phyloP scores from a whole-genome alignment of 2,113 vertebrate species.

The Aramus guarauna region DNA sequence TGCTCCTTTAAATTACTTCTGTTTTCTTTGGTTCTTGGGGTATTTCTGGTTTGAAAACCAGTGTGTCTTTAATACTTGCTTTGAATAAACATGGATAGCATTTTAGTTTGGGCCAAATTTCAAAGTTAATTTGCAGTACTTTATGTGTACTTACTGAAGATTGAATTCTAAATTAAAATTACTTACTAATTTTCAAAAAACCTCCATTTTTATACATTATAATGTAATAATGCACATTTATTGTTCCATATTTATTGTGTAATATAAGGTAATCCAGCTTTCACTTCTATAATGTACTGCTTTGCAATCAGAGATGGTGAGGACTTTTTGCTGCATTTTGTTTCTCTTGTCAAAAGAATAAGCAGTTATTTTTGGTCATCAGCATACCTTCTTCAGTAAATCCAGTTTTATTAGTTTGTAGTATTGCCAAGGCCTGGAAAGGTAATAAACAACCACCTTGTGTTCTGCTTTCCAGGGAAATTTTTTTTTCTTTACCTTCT shows the following conservation, averaged over 20 bases:
- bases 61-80: neutral
- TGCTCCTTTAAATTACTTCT: neutral
- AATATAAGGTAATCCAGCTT: neutral
- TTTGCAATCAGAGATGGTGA: neutral
- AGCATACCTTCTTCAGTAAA: neutral
- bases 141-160: neutral
- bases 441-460: neutral
- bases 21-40: neutral
- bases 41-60: neutral
- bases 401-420: neutral
- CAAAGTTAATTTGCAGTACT: neutral
- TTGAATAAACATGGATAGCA: neutral
- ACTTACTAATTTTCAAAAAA: neutral
- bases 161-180: neutral
- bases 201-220: rapidly evolving
- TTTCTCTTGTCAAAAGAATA: neutral
- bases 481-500: neutral
- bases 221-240: neutral
- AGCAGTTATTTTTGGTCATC: neutral
- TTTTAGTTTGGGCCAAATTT: neutral
- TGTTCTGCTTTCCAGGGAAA: neutral
- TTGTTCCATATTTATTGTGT: neutral
- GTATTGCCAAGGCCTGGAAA: neutral
- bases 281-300: neutral
- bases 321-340: neutral